phyloP scores from a whole-genome alignment of 2,797 vertebrate species.

The Smutsia gigantea region DNA sequence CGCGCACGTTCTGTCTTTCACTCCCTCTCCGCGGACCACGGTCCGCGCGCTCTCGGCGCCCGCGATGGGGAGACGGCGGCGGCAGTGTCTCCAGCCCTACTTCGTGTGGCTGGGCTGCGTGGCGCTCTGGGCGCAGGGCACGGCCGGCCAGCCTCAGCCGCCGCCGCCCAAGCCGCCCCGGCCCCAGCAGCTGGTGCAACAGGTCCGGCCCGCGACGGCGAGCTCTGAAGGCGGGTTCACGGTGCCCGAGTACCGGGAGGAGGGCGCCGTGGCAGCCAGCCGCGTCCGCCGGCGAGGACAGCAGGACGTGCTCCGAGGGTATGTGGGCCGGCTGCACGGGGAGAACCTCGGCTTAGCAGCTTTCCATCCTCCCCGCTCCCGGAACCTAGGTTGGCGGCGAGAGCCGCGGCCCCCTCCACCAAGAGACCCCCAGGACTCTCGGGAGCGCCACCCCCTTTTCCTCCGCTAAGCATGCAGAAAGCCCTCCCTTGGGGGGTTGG shows the following conservation, averaged over 20 bases:
- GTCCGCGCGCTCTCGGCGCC: conserved; percentile 43
- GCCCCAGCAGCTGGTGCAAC: conserved; percentile 36
- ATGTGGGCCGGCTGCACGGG: conserved; percentile 69
- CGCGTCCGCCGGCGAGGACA: conserved; percentile 87
- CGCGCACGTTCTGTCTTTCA: not conserved
- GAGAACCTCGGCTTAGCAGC: not conserved
- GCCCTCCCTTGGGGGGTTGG: not conserved
- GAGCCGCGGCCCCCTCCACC: not conserved
- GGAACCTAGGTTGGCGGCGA: not conserved
- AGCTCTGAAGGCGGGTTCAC: conserved; percentile 53
- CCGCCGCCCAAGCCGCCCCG: conserved; percentile 70
- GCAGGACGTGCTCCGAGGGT: conserved; percentile 89
- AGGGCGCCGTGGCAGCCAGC: conserved; percentile 64
- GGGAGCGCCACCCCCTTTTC: not conserved
- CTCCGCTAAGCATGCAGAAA: not conserved
- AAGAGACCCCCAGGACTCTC: not conserved
- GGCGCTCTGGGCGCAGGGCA: conserved; percentile 77
- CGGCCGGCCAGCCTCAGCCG: conserved; percentile 63
- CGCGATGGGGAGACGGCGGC: conserved; percentile 79
- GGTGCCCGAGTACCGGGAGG: conserved; percentile 70
- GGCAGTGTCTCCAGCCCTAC: conserved; percentile 73
- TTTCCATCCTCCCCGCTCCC: not conserved
- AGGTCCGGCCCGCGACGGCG: conserved; percentile 49
- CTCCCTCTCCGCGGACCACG: not conserved
- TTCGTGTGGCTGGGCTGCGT: conserved; percentile 82